Evolutionary conservation across 1,140 invertebrate genomes (phyloP).

Genomic region (Agrypnia vestita): DNA sequence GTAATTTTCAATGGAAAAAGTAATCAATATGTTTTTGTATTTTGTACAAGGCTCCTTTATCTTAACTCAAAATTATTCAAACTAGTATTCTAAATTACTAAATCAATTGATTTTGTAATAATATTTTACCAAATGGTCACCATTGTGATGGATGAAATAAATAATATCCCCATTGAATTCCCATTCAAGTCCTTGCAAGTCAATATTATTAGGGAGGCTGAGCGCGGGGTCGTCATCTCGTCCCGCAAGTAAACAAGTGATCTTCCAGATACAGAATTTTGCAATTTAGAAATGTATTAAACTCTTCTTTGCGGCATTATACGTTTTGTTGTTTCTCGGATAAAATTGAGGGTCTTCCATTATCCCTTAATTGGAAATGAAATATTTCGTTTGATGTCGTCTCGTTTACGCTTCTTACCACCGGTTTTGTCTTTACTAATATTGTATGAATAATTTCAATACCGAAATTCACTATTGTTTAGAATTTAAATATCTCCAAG

Average conservation of each 20-base stretch:
- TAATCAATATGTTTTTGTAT: no score
- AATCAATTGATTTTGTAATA: no score
- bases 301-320: conserved; percentile 32
- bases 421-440: conserved; percentile 8
- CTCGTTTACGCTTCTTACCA: background rate
- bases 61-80: no score
- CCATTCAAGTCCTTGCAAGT: background rate
- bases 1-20: no score
- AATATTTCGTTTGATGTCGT: conserved; percentile 24
- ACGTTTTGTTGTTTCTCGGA: conserved; percentile 35
- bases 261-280: conserved; percentile 36
- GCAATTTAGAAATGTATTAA: conserved; percentile 44
- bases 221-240: background rate
- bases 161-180: background rate
- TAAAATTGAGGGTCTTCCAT: conserved; percentile 36
- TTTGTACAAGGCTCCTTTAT: no score
- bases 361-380: conserved; percentile 36
- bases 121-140: no score
- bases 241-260: conserved; percentile 34
- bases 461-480: background rate
- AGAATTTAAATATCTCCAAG: no score
- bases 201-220: conserved; percentile 12
- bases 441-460: background rate
- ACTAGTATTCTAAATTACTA: no score
- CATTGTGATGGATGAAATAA: background rate